Evolutionary conservation across 2,113 vertebrate species (phyloP).

Genomic region (Bos javanicus): DNA sequence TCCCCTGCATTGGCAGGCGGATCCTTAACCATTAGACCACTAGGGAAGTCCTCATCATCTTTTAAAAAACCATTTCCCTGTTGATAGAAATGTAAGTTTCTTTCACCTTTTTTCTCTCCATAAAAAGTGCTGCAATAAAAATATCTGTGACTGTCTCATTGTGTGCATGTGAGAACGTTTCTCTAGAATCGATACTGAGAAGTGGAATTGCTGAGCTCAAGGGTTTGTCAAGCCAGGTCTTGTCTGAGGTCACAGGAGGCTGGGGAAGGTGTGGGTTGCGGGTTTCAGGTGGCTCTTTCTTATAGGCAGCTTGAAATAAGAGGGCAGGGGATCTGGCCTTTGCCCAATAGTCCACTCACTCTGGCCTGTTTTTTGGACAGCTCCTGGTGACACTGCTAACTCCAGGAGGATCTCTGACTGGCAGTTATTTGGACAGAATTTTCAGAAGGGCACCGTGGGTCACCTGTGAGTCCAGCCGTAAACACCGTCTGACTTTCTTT

Average conservation of each 20-base stretch:
- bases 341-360: not conserved
- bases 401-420: not conserved
- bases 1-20: not conserved
- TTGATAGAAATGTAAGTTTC: not conserved
- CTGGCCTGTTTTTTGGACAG: not conserved
- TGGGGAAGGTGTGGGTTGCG: not conserved
- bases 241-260: not conserved
- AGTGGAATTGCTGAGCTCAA: not conserved
- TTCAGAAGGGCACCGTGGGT: not conserved
- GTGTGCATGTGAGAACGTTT: not conserved
- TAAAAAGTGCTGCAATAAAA: not conserved
- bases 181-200: not conserved
- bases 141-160: not conserved
- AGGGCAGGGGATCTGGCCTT: not conserved
- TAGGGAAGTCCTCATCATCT: not conserved
- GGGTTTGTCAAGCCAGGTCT: not conserved
- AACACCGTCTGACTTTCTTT: fast-evolving
- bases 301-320: fast-evolving
- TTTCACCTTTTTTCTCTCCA: not conserved
- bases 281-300: not conserved
- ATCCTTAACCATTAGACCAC: not conserved
- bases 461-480: not conserved
- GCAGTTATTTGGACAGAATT: not conserved
- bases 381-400: not conserved
- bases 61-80: not conserved